Evolutionary conservation across 2,888 invertebrate species (phyloP), one percentile per base, ranked within the genome.

Genomic region (Eulithis testata): DNA sequence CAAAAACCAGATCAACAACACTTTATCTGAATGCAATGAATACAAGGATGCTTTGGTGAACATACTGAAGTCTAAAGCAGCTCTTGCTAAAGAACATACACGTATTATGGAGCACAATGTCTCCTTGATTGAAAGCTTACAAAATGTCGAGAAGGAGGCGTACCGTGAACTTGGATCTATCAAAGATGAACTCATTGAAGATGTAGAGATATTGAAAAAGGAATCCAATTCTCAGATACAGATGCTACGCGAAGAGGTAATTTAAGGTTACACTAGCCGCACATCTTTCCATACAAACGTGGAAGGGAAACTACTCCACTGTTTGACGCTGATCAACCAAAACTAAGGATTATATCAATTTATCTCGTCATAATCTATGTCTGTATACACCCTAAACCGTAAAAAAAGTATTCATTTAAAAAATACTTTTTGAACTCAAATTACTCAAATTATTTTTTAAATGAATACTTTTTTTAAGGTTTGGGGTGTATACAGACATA

Each of bases 31-130:
- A 80, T 91, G 91, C 71, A 88, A 87, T 72, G 93, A 93, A 71
- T 93, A 93, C 65, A 92, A 92, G 65, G 93, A 93, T 61, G 92
- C 93, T 52, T 76, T 93, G 40, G 90, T 92, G 0, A 90, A 91
- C 66, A 93, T 93, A 67, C 71, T 93, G 5, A 90, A 93, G 72
- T 92, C 93, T 0, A 93, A 93, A 77, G 90, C 93, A 36, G 90
- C 88, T 11, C 73, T 93, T 54, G 89, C 90, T 7, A 91, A 91
- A 66, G 93, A 93, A 69, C 93, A 93, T 63, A 90, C 81, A 58
- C 82, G 92, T 11, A 93, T 93, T 51, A 93, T 93, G 91, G 93
- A 93, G 66, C 93, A 93, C 57, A 93, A 93, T 77, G 93, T 91
- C 0, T 82, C 90, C 11, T 75, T 93, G 36, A 91, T 93, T 49